Conservation (phyloP, 2,113 vertebrate species). For the Furnarius figulus region DNA sequence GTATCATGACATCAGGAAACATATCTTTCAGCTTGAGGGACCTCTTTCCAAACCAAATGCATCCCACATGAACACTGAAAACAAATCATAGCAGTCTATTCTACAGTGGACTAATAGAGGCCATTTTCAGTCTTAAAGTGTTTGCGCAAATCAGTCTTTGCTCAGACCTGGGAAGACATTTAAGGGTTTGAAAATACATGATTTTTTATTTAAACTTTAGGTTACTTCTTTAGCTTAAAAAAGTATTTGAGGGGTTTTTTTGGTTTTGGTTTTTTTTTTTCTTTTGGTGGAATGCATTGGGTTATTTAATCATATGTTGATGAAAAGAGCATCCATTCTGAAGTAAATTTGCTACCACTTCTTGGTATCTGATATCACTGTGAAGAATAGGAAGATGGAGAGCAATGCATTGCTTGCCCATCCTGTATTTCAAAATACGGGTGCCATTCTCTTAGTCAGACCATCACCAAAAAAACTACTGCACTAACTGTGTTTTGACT, state of each 20-base stretch:
- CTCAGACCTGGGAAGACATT: background rate
- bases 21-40: slow-evolving; percentile 18
- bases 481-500: background rate
- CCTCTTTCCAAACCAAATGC: background rate
- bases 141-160: background rate
- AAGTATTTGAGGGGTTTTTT: background rate
- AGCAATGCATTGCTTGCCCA: background rate
- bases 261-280: background rate
- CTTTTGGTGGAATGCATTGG: background rate
- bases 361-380: background rate
- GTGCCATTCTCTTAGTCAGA: background rate
- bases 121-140: background rate
- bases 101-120: background rate
- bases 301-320: background rate
- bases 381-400: background rate
- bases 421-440: background rate
- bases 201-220: background rate
- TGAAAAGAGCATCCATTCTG: background rate
- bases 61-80: background rate
- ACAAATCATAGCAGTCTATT: background rate
- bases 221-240: background rate
- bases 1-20: slow-evolving; percentile 38
- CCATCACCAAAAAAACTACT: background rate
- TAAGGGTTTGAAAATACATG: background rate
- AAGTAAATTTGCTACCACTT: background rate